Conservation (phyloP, 1,140 invertebrate species). For the Lordiphosa clarofinis region DNA sequence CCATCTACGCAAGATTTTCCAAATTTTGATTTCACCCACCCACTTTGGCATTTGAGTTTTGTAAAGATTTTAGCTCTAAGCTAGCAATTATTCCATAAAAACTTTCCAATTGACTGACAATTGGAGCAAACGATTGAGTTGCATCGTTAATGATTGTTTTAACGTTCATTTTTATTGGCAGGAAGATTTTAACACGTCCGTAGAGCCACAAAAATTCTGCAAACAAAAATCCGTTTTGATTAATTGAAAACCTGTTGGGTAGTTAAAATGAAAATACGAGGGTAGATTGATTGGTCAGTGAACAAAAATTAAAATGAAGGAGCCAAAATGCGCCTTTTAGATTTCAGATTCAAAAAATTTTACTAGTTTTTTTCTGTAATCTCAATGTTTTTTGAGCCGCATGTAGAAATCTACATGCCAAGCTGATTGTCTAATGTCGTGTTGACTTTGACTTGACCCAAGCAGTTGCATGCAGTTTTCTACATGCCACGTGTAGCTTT, state of each 20-base stretch:
- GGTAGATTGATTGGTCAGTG: conserved; percentile 3
- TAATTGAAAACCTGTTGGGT: conserved; percentile 46
- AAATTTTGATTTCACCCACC: not conserved
- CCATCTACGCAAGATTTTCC: not conserved
- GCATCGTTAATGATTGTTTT: conserved; percentile 39
- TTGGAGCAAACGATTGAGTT: conserved; percentile 51
- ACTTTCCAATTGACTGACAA: conserved; percentile 56
- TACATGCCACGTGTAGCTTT: too few relatives aligned
- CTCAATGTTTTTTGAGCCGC: too few relatives aligned
- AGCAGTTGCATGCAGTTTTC: too few relatives aligned
- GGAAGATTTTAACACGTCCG: conserved; percentile 41
- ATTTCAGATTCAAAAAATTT: too few relatives aligned
- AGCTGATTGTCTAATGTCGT: too few relatives aligned
- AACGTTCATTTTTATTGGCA: conserved; percentile 46
- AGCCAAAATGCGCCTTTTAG: too few relatives aligned
- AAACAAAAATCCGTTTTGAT: conserved; percentile 37
- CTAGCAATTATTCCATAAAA: conserved; percentile 14
- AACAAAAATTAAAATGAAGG: too few relatives aligned
- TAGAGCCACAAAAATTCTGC: conserved; percentile 11
- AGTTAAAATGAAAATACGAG: conserved; percentile 33
- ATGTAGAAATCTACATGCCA: too few relatives aligned
- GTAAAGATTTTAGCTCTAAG: conserved; percentile 24
- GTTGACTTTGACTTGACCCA: too few relatives aligned
- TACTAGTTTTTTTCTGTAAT: too few relatives aligned
- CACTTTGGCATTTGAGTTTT: not conserved